These are phyloP conservation scores for Gymnocheta viridis DNA, from an alignment of 2,888 invertebrate species.

Conservation along the genomic window DNA sequence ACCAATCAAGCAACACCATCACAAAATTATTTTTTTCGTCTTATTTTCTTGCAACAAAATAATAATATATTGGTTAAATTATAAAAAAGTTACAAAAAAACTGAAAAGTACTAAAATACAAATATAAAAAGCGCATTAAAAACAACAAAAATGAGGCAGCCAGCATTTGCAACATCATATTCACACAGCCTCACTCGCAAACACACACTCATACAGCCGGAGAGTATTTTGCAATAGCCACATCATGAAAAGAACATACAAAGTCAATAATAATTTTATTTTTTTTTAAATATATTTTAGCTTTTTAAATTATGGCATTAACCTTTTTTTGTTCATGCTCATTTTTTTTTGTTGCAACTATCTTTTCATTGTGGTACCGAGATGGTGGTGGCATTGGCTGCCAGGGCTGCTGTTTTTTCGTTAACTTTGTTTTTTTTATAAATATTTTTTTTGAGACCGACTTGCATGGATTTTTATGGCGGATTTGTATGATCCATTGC, in stretches of 20 bases:
- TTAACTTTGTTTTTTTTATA: constrained; percentile 33
- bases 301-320: constrained; percentile 68
- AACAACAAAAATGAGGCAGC: constrained; percentile 62
- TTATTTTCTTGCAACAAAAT: constrained; percentile 62
- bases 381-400: constrained; percentile 42
- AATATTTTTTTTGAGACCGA: constrained; percentile 13
- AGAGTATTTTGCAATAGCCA: constrained; percentile 36
- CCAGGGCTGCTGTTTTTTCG: constrained; percentile 33
- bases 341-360: constrained; percentile 54
- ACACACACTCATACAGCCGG: not conserved
- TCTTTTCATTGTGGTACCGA: constrained; percentile 38
- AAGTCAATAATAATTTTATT: constrained; percentile 68
- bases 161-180: constrained; percentile 66
- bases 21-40: constrained; percentile 58
- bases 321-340: constrained; percentile 46
- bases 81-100: constrained; percentile 17
- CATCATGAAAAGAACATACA: constrained; percentile 57
- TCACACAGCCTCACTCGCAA: constrained; percentile 41
- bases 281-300: constrained; percentile 56
- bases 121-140: constrained; percentile 37
- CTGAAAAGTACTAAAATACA: constrained; percentile 37
- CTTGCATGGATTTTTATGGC: constrained; percentile 75
- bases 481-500: constrained; percentile 80
- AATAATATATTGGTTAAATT: constrained; percentile 61
- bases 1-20: constrained; percentile 81